Percentiles rank a stretch among this genome's conserved stretches.
phyloP scores from a whole-genome alignment of 2,113 vertebrate species.

The Albula goreensis region DNA sequence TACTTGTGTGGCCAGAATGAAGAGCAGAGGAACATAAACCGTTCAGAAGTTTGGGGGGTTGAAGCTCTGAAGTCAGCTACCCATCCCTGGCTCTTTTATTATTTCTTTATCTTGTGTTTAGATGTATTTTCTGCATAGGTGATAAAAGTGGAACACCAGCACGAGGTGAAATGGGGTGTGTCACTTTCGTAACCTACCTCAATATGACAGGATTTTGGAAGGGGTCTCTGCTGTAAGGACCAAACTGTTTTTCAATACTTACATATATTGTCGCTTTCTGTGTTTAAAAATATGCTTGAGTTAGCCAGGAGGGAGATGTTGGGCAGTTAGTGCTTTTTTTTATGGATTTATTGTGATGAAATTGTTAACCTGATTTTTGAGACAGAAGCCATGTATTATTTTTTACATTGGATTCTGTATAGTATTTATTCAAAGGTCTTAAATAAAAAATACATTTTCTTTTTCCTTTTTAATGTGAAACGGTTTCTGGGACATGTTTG shows the following conservation, averaged over 20 bases:
- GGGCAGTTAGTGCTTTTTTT: not conserved
- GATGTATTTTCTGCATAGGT: not conserved
- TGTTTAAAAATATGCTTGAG: not conserved
- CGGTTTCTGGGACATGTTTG: not conserved
- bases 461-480: conserved; percentile 19
- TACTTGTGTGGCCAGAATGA: not conserved
- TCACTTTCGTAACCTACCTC: conserved; percentile 19
- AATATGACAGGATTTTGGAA: not conserved
- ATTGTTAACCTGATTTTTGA: not conserved
- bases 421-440: conserved; percentile 23
- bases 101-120: not conserved
- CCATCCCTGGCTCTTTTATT: not conserved
- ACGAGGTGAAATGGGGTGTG: not conserved
- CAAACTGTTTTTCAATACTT: not conserved
- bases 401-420: conserved; percentile 27
- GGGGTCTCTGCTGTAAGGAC: not conserved
- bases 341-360: conserved; percentile 8
- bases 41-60: not conserved
- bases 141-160: not conserved
- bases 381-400: conserved; percentile 17
- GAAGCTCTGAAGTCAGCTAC: not conserved
- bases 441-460: conserved; percentile 17
- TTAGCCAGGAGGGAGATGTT: not conserved
- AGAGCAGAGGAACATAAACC: not conserved
- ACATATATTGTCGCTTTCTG: not conserved